Evolutionary conservation across 2,888 invertebrate genomes (phyloP).

Genomic region (Ochropacha duplaris): DNA sequence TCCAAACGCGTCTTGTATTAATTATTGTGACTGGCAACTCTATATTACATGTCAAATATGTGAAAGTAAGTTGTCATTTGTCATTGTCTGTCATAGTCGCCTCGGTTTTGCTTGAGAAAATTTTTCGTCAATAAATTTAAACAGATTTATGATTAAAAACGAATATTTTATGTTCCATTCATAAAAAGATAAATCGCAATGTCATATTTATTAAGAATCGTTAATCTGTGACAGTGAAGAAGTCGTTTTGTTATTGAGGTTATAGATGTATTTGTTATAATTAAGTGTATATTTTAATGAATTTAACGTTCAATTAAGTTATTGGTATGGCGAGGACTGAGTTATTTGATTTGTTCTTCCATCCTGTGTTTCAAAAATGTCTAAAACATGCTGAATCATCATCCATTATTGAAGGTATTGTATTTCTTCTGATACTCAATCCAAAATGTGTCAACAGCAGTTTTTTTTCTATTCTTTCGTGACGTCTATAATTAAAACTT

Average conservation of each 20-base stretch:
- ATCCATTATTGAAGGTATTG: conserved; percentile 65
- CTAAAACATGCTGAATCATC: conserved; percentile 75
- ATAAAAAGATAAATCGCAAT: conserved; percentile 21
- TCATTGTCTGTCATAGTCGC: conserved; percentile 65
- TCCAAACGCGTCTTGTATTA: conserved; percentile 25
- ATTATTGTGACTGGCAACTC: conserved; percentile 54
- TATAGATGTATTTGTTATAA: conserved; percentile 63
- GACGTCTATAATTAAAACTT: neutral
- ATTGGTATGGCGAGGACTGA: conserved; percentile 77
- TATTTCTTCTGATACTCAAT: conserved; percentile 4
- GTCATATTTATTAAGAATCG: conserved; percentile 27
- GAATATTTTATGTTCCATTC: conserved; percentile 30
- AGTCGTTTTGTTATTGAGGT: conserved; percentile 59
- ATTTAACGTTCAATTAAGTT: conserved; percentile 46
- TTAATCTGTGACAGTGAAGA: conserved; percentile 41
- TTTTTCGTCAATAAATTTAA: conserved; percentile 32
- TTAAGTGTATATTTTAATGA: conserved; percentile 53
- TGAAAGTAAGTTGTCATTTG: no score
- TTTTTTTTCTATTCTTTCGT: conserved; percentile 4
- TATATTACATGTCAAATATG: conserved; percentile 45
- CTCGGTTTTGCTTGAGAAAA: conserved; percentile 47
- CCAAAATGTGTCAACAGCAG: conserved; percentile 21
- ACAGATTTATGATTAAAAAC: conserved; percentile 29
- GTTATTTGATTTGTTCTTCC: conserved; percentile 80
- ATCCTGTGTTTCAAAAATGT: conserved; percentile 81